phyloP scores from a whole-genome alignment of 2,113 vertebrate genomes.

The Dicerorhinus sumatrensis region DNA sequence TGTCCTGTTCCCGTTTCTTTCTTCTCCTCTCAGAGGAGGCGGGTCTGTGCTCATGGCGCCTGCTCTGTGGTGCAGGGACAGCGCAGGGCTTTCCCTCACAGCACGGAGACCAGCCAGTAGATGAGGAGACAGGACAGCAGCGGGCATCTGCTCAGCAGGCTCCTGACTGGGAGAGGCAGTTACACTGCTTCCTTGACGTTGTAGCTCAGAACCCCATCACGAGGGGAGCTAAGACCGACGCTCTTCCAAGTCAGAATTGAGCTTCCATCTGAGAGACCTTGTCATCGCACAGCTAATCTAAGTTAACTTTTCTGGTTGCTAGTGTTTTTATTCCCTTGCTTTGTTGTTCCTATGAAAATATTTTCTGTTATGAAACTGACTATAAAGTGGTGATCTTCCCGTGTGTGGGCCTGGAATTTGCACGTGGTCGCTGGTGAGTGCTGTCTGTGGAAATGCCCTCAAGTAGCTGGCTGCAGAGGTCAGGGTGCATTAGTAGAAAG shows the following conservation, averaged over 20 bases:
- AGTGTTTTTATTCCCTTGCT: slow-evolving; percentile 5
- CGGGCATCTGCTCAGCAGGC: slow-evolving; percentile 81
- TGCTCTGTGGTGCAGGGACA: background rate
- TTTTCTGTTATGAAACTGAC: slow-evolving; percentile 41
- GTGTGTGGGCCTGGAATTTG: background rate
- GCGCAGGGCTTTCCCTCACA: slow-evolving; percentile 19
- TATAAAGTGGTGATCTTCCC: background rate
- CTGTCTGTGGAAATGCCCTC: background rate
- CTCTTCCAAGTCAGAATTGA: slow-evolving; percentile 83
- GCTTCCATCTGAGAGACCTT: slow-evolving; percentile 72
- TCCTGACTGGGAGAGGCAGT: slow-evolving; percentile 83
- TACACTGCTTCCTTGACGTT: slow-evolving; percentile 90
- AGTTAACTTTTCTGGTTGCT: slow-evolving; percentile 50
- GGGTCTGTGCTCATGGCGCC: background rate
- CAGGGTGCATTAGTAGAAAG: background rate
- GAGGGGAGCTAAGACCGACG: slow-evolving; percentile 91
- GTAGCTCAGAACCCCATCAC: slow-evolving; percentile 87
- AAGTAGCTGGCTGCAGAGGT: background rate
- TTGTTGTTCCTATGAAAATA: slow-evolving; percentile 57
- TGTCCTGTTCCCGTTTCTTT: slow-evolving; percentile 49
- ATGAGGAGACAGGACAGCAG: slow-evolving; percentile 89
- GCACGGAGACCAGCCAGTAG: slow-evolving; percentile 47
- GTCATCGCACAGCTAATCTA: slow-evolving; percentile 53
- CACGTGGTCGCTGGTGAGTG: background rate
- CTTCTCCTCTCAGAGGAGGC: slow-evolving; percentile 71